Base-by-base conservation (phyloP, 2,113 vertebrate genomes). In the Neomonachus schauinslandi region DNA sequence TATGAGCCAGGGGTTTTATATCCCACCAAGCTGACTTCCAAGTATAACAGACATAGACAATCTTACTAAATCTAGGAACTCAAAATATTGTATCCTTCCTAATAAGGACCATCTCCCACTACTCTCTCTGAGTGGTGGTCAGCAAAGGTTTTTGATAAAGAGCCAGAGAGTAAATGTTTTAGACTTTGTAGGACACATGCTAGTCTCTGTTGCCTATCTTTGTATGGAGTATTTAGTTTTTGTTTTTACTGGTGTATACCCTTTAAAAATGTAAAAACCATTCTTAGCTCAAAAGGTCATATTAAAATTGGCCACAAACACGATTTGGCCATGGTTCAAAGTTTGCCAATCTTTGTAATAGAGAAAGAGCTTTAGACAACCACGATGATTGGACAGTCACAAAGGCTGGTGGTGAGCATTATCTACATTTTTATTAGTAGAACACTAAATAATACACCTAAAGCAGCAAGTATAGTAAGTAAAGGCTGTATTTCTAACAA, bases 201-300 rank as follows among this genome's bases (percentile, higher is more conserved):
- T 85, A 46, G 13, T 77, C 71, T 91, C 26, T 82, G 71, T 91
- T n/a, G 18, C 28, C 13, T 57, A 21, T 53, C 79, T 65, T 84
- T 95, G 69, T 83, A 46, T 16, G 12, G 13, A 14, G 21, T 69
- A 8, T 76, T 46, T 49, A 76, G 26, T 19, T 65, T 89, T 94
- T 33, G 77, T 69, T 49, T 61, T 22, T 71, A 51, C 67, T 53
- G 39, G 71, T 71, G 82, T 49, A 65, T 13, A 9, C 22, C 69
- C 19, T 85, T 91, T 77, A 49, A 53, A 89, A 95, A 74, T 85
- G 28, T 74, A 84, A 76, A 90, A 89, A 82, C 24, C 57, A 31
- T 67, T 84, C 46, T 84, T 77, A 28, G 15, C 49, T 84, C 69
- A 55, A 63, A 83, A 76, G 15, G 21, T 31, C 57, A 21, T 74